phyloP scores from a whole-genome alignment of 37 sponge, comb jelly and placozoan genomes.

The Halichondria panicea region DNA sequence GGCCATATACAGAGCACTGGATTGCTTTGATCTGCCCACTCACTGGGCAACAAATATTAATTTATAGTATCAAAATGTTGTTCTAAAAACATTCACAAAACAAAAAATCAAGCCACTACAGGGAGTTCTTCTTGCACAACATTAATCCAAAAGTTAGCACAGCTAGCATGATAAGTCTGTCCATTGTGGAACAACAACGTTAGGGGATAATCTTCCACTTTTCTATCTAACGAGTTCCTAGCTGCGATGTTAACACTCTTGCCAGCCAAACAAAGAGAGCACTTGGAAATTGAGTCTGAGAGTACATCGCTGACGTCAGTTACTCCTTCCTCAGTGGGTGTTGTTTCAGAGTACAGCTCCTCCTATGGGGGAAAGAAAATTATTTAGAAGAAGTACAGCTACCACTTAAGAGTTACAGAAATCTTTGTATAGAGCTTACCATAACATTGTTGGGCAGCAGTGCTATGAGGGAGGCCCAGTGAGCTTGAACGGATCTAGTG shows the following conservation, averaged over 20 bases:
- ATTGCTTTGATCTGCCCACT: too few species aligned
- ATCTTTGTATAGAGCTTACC: too few species aligned
- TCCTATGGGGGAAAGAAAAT: constrained; percentile 1
- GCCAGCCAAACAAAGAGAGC: constrained; percentile 33
- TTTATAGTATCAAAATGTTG: too few species aligned
- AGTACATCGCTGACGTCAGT: constrained; percentile 10
- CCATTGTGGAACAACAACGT: constrained; percentile 28
- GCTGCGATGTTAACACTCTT: constrained; percentile 27
- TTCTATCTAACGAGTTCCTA: constrained; percentile 8
- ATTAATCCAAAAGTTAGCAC: constrained; percentile 48
- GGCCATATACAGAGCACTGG: too few species aligned
- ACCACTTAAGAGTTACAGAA: too few species aligned
- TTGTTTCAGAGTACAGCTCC: constrained; percentile 13
- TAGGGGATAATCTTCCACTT: constrained; percentile 22
- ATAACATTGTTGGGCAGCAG: constrained; percentile 28
- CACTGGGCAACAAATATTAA: too few species aligned
- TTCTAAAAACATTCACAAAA: too few species aligned
- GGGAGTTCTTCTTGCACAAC: constrained; percentile 36
- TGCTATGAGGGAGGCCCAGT: constrained; percentile 9
- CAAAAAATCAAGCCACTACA: constrained; percentile 6
- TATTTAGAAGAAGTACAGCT: background rate
- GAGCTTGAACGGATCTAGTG: too few species aligned
- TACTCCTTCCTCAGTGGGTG: background rate
- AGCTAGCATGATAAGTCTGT: constrained; percentile 33
- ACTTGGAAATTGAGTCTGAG: constrained; percentile 47